phyloP scores from a whole-genome alignment of 2,113 vertebrate species.

The Neogobius melanostomus region DNA sequence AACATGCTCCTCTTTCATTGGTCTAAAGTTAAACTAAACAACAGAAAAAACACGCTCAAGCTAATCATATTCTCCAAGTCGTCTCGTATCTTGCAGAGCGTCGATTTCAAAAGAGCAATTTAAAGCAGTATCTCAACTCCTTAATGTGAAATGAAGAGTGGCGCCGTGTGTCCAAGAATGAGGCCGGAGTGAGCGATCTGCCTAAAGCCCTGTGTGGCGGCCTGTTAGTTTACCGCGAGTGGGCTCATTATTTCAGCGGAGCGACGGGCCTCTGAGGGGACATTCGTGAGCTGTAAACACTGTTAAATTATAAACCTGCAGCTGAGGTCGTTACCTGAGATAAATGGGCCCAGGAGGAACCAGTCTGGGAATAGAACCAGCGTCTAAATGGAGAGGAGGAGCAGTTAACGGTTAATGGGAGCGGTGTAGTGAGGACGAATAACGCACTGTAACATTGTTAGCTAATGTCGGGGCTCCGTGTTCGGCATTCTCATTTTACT shows the following conservation, averaged over 20 bases:
- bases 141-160: neutral
- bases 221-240: neutral
- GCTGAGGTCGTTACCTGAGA: slow-evolving; percentile 5
- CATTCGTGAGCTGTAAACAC: neutral
- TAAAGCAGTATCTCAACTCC: neutral
- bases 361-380: neutral
- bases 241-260: neutral
- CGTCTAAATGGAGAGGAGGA: neutral
- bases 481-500: no score
- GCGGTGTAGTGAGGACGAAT: neutral
- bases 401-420: neutral
- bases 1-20: no score
- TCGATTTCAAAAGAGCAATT: no score
- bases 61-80: no score
- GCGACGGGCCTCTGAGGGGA: neutral
- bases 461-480: no score
- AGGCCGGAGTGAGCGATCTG: neutral
- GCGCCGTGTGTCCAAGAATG: neutral
- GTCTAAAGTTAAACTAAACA: no score
- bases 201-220: neutral
- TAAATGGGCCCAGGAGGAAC: neutral
- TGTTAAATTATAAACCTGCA: neutral
- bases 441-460: neutral
- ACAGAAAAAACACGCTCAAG: no score
- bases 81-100: no score